Conservation (phyloP, 1,140 invertebrate genomes). For the Heliconius congener region DNA sequence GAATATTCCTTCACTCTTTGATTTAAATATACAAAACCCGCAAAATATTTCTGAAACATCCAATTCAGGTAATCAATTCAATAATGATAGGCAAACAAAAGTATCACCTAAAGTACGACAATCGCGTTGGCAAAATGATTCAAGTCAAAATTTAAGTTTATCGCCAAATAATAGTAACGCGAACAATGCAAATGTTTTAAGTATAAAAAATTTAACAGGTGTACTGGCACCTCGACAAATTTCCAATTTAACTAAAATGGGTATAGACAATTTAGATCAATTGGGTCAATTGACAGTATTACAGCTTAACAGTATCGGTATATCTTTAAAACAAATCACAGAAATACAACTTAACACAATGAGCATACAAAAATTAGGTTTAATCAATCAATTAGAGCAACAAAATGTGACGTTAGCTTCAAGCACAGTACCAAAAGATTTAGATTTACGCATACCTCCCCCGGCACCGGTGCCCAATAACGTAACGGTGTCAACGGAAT, state of each 20-base stretch:
- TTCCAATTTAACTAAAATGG: slow-evolving; percentile 81
- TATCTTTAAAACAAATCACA: slow-evolving; percentile 82
- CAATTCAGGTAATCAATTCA: slow-evolving; percentile 48
- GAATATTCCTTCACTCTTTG: slow-evolving; percentile 82
- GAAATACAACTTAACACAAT: slow-evolving; percentile 83
- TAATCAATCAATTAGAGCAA: slow-evolving; percentile 70
- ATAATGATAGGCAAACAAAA: slow-evolving; percentile 73
- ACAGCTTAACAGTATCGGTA: slow-evolving; percentile 82
- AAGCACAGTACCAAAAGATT: slow-evolving; percentile 60
- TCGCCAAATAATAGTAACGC: slow-evolving; percentile 57
- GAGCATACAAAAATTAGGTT: slow-evolving; percentile 81
- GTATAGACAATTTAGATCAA: slow-evolving; percentile 83
- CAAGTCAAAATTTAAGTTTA: slow-evolving; percentile 66
- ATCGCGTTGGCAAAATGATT: slow-evolving; percentile 83
- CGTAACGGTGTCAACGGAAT: slow-evolving; percentile 50
- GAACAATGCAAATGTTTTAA: slow-evolving; percentile 69
- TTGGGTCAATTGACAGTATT: slow-evolving; percentile 82
- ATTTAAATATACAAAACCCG: slow-evolving; percentile 81
- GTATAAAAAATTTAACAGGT: slow-evolving; percentile 81
- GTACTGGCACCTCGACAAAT: slow-evolving; percentile 82
- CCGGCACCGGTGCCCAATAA: slow-evolving; percentile 54
- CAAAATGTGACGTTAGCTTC: slow-evolving; percentile 52
- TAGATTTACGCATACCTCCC: slow-evolving; percentile 77
- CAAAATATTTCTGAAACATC: slow-evolving; percentile 57
- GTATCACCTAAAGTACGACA: slow-evolving; percentile 82